These are phyloP conservation scores for Cebus imitator DNA, from an alignment of 2,113 vertebrate species.

Conservation along the genomic window DNA sequence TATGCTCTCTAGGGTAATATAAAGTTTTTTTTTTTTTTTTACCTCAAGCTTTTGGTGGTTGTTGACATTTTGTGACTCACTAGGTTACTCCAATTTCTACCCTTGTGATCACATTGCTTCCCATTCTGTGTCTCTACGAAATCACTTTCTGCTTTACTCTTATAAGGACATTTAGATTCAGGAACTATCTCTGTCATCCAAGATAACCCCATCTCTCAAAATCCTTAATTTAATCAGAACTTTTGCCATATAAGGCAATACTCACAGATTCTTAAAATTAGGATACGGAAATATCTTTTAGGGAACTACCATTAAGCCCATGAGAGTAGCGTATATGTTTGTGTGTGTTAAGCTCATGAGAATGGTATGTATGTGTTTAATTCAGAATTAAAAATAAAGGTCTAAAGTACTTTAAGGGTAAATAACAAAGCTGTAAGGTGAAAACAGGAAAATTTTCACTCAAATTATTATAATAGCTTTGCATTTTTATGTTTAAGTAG, in stretches of 20 bases:
- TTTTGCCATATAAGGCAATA: not conserved
- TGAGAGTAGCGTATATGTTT: rapidly evolving
- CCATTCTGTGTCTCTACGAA: not conserved
- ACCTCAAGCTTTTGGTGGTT: not conserved
- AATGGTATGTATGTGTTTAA: rapidly evolving
- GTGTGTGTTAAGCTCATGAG: not conserved
- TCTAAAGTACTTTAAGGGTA: not conserved
- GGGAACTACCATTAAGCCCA: not conserved
- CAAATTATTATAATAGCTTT: not conserved
- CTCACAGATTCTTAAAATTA: not conserved
- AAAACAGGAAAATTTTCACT: not conserved
- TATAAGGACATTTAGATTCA: not conserved
- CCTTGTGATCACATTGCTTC: not conserved
- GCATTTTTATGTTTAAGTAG: not conserved
- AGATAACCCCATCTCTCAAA: not conserved
- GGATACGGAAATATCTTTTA: not conserved
- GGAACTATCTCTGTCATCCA: not conserved
- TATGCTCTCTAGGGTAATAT: not conserved
- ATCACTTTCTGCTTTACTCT: not conserved
- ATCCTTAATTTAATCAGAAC: not conserved
- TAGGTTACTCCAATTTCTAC: not conserved
- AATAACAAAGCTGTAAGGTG: not conserved
- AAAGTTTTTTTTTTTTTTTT: not conserved
- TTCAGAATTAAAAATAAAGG: not conserved
- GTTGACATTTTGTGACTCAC: not conserved